phyloP scores from a whole-genome alignment of 1,140 invertebrate species.

The Archegozetes longisetosus region DNA sequence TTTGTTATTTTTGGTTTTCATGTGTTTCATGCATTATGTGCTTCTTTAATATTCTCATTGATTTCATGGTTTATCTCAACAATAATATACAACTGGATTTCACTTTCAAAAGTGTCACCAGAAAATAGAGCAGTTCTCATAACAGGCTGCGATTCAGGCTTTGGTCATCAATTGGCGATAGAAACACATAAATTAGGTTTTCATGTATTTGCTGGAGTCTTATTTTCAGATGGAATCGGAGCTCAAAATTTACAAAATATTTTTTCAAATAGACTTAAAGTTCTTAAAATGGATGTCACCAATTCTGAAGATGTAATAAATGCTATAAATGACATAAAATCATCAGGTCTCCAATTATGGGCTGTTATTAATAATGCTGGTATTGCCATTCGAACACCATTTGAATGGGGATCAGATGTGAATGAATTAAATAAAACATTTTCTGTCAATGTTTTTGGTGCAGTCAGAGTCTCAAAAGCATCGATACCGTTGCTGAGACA shows the following conservation, averaged over 20 bases:
- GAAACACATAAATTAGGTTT: too few relatives aligned
- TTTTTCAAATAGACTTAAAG: constrained; percentile 8
- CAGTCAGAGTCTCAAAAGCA: constrained; percentile 37
- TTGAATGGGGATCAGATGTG: constrained; percentile 33
- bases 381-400: constrained; percentile 33
- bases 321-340: not conserved
- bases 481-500: constrained; percentile 55
- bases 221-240: constrained; percentile 27
- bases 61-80: too few relatives aligned
- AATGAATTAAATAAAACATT: constrained; percentile 24
- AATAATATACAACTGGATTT: too few relatives aligned
- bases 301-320: constrained; percentile 13
- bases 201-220: too few relatives aligned
- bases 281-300: constrained; percentile 29
- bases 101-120: too few relatives aligned
- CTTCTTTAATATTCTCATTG: too few relatives aligned
- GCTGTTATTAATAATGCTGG: too few relatives aligned
- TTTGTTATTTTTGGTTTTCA: too few relatives aligned
- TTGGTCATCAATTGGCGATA: too few relatives aligned
- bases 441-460: constrained; percentile 50
- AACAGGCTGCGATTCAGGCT: too few relatives aligned
- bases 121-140: too few relatives aligned
- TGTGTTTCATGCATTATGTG: too few relatives aligned
- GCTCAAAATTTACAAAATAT: constrained; percentile 19
- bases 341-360: constrained; percentile 27